These are phyloP conservation scores for Brienomyrus longianalis DNA, from an alignment of 2,113 vertebrate species.

Conservation along the genomic window DNA sequence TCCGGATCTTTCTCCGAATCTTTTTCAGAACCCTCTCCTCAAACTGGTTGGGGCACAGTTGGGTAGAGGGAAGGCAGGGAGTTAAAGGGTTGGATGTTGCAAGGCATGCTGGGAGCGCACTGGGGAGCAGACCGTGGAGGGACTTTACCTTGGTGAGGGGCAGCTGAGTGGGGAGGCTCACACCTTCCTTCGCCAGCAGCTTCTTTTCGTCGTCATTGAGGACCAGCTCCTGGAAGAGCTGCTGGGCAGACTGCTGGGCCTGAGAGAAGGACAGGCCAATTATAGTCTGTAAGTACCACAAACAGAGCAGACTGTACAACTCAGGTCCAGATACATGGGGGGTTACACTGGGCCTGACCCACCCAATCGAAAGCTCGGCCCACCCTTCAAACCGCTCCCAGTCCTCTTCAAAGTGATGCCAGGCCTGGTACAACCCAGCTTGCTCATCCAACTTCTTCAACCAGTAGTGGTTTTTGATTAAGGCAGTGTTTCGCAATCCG, in stretches of 20 bases:
- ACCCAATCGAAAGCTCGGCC: neutral
- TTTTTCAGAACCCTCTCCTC: constrained; percentile 90
- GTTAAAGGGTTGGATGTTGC: neutral
- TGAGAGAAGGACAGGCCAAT: constrained; percentile 24
- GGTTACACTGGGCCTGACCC: neutral
- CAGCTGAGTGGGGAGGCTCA: constrained; percentile 74
- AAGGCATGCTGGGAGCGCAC: neutral
- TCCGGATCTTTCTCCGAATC: constrained; percentile 87
- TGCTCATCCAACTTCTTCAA: neutral
- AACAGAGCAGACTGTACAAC: neutral
- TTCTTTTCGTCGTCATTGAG: constrained; percentile 91
- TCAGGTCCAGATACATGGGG: neutral
- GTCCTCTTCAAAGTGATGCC: neutral
- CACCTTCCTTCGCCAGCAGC: constrained; percentile 82
- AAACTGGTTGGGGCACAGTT: constrained; percentile 45
- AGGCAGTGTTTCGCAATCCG: neutral
- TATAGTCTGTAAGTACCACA: neutral
- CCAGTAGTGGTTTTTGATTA: neutral
- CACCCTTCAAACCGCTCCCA: neutral
- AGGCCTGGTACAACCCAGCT: neutral
- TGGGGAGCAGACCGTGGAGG: neutral
- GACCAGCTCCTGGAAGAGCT: constrained; percentile 69
- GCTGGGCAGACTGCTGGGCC: constrained; percentile 43
- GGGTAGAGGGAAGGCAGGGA: neutral
- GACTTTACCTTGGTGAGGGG: constrained; percentile 82